Conservation (phyloP, 1,140 invertebrate species). For the Polypedilum pembai region DNA sequence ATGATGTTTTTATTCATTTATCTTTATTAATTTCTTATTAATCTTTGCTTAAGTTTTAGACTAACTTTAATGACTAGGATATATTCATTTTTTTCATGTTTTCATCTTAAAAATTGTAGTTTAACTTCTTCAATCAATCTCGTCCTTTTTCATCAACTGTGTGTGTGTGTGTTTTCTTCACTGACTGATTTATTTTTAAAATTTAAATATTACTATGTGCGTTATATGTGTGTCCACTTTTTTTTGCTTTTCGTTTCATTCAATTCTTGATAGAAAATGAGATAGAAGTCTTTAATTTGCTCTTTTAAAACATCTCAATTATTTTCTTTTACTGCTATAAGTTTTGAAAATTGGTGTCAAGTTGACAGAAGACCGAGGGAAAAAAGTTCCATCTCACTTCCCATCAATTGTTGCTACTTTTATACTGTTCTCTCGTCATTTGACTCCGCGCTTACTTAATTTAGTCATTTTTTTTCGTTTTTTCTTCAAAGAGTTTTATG, state of each 20-base stretch:
- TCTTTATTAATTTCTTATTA: not conserved
- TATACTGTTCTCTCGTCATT: not conserved
- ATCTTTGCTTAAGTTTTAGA: not conserved
- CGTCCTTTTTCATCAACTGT: too few species aligned
- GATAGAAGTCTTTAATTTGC: not conserved
- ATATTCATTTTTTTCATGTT: not conserved
- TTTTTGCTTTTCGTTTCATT: not conserved
- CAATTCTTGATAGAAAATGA: not conserved
- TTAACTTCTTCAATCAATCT: not conserved
- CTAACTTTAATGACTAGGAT: slow-evolving; percentile 18
- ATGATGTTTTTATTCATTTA: not conserved
- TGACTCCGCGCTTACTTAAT: not conserved
- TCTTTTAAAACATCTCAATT: slow-evolving; percentile 14
- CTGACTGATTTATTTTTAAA: not conserved
- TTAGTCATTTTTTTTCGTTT: not conserved
- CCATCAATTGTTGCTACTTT: not conserved
- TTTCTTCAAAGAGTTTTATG: slow-evolving; percentile 14
- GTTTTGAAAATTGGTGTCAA: slow-evolving; percentile 15
- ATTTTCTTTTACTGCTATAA: not conserved
- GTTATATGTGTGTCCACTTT: not conserved
- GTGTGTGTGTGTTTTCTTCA: too few species aligned
- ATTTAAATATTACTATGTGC: slow-evolving; percentile 12
- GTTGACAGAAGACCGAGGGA: not conserved
- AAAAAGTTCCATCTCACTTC: slow-evolving; percentile 3
- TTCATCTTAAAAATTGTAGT: not conserved